Base-by-base conservation (phyloP, 2,797 vertebrate species). In the Malurus splendens region DNA sequence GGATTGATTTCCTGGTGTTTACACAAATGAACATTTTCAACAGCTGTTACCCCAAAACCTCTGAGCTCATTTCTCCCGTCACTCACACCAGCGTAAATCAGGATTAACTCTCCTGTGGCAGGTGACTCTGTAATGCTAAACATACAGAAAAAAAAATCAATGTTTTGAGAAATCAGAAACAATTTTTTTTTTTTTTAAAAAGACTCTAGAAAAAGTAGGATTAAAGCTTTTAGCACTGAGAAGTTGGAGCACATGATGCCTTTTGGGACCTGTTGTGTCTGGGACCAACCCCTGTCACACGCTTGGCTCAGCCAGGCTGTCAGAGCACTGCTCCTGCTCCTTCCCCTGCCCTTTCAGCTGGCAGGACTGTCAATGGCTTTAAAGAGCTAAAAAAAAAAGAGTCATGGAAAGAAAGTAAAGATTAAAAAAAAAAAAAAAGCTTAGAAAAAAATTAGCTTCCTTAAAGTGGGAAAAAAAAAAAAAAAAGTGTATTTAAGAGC, bases 11-110 rank as follows among this genome's bases (percentile, higher is more conserved):
- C 70, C 27, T 56, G 39, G 33, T 59, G 17, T 64, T 90, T 73
- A 42, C 41, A 55, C n/a, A 86, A 88, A 86, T 41, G 85, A 84
- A 65, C 14, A 28, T 45, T 75, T 90, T 45, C 36, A 55, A 9
- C 60, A 83, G 33, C 79, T 90, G 22, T 74, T 90, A 39, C 61
- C 66, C 41, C 77, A 30, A 57, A 51, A 59, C 55, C 66, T 10
- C 55, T 1, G 41, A 68, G 51, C 33, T 80, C 32, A 16, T 54
- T 82, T 80, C 66, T 79, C 19, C 50, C 75, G 57, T 75, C 44
- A n/a, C 23, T 93, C 47, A 42, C 11, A 11, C 19, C 11, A 10
- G 38, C 44, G n/a, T 66, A 82, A 77, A 81, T 59, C 51, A 87
- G 52, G 27, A 68, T 71, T 65, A 39, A 86, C 59, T 90, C 52